phyloP scores from a whole-genome alignment of 1,140 invertebrate genomes.

The Chrysomallon squamiferum region DNA sequence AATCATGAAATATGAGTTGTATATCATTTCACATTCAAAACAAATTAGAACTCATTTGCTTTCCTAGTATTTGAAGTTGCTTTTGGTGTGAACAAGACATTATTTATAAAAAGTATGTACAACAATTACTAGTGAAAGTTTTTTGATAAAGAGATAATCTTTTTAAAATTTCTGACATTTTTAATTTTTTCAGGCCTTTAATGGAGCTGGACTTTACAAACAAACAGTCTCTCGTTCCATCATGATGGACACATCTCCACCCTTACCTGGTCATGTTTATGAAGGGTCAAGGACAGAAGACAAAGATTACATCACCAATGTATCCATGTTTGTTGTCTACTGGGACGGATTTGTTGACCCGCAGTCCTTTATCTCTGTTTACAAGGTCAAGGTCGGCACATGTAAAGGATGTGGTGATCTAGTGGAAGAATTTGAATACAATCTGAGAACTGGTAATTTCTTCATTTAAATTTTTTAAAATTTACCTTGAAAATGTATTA shows the following conservation, averaged over 20 bases:
- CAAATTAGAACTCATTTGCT: too few species aligned
- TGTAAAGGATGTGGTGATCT: constrained; percentile 32
- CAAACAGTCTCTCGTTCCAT: constrained; percentile 22
- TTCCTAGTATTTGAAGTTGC: too few species aligned
- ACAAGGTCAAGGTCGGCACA: constrained; percentile 25
- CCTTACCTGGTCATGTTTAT: constrained; percentile 27
- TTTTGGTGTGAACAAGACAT: too few species aligned
- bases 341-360: constrained; percentile 32
- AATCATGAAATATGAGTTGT: too few species aligned
- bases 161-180: too few species aligned
- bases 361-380: constrained; percentile 19
- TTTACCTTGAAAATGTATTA: background rate
- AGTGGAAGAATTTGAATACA: constrained; percentile 11
- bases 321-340: constrained; percentile 7
- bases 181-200: constrained; percentile 31
- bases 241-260: constrained; percentile 20
- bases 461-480: background rate
- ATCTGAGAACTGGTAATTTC: background rate
- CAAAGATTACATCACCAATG: constrained; percentile 16
- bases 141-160: too few species aligned
- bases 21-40: too few species aligned
- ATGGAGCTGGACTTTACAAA: constrained; percentile 31
- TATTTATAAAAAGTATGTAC: too few species aligned
- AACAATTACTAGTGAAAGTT: too few species aligned
- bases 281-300: constrained; percentile 17